Evolutionary conservation across 2,888 invertebrate species (phyloP).

Genomic region (Argynnis bischoffii): DNA sequence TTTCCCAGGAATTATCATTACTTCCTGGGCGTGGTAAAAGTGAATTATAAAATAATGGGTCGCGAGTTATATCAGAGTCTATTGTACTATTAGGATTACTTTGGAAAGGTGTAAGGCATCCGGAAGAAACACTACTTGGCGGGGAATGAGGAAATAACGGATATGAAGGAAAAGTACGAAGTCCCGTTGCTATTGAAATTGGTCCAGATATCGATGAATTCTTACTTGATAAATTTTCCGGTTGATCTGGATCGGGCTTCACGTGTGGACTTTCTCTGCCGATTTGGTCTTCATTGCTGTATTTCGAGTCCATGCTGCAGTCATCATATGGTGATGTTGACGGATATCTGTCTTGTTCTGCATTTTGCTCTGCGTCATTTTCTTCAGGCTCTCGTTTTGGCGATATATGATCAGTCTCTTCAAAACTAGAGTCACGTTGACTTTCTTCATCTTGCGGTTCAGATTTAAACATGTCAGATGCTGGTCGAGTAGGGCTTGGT

Average conservation of each 20-base stretch:
- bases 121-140: constrained; percentile 86
- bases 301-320: constrained; percentile 90
- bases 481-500: constrained; percentile 77
- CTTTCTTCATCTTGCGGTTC: constrained; percentile 79
- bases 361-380: constrained; percentile 83
- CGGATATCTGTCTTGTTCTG: constrained; percentile 84
- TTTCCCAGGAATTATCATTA: constrained; percentile 98
- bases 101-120: constrained; percentile 82
- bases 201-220: constrained; percentile 84
- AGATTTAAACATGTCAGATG: constrained; percentile 72
- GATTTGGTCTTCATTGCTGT: constrained; percentile 86
- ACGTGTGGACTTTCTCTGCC: constrained; percentile 84
- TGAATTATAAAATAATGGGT: constrained; percentile 90
- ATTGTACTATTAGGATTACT: constrained; percentile 70
- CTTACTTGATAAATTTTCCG: constrained; percentile 90
- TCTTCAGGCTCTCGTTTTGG: constrained; percentile 87
- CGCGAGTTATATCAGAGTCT: constrained; percentile 86
- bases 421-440: constrained; percentile 77
- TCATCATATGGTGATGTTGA: constrained; percentile 88
- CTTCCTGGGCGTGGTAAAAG: constrained; percentile 93
- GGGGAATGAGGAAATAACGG: constrained; percentile 84
- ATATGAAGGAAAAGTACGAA: constrained; percentile 84
- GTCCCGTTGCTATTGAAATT: constrained; percentile 86
- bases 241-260: constrained; percentile 89
- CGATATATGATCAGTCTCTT: constrained; percentile 82